Percentiles rank a stretch among this genome's conserved stretches.
phyloP scores from a whole-genome alignment of 2,113 vertebrate genomes.

The Pseudois nayaur region DNA sequence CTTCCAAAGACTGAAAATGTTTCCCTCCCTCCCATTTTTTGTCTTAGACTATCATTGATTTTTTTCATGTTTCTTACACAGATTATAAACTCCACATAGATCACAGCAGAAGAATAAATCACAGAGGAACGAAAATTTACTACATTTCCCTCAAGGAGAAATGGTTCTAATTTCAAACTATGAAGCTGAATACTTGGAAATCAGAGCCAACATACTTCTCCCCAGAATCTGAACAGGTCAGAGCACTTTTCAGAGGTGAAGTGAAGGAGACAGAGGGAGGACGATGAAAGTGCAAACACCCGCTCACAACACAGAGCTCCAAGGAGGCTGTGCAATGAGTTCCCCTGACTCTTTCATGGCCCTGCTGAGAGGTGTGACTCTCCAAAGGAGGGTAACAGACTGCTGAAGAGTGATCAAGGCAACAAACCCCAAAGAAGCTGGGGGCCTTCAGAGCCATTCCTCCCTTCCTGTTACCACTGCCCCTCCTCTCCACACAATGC shows the following conservation, averaged over 20 bases:
- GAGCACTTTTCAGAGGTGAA: background rate
- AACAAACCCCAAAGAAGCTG: background rate
- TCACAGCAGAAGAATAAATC: slow-evolving; percentile 8
- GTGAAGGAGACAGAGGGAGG: background rate
- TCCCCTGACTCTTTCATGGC: background rate
- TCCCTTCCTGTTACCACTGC: background rate
- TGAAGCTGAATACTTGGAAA: background rate
- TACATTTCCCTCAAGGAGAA: background rate
- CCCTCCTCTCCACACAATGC: background rate
- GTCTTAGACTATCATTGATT: background rate
- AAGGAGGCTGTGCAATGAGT: background rate
- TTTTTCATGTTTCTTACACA: background rate
- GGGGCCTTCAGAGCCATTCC: background rate
- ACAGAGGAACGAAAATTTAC: background rate
- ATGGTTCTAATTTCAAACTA: background rate
- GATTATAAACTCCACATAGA: background rate
- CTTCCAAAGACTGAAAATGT: background rate
- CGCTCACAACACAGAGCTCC: background rate
- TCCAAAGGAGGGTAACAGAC: background rate
- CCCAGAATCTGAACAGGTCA: background rate
- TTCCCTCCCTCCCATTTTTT: background rate
- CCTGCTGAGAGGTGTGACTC: background rate
- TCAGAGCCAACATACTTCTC: background rate
- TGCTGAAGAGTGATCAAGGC: background rate
- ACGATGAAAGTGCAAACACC: background rate